Evolutionary conservation across 1,140 invertebrate species (phyloP).

Genomic region (Pseudomyrmex dendroicus): DNA sequence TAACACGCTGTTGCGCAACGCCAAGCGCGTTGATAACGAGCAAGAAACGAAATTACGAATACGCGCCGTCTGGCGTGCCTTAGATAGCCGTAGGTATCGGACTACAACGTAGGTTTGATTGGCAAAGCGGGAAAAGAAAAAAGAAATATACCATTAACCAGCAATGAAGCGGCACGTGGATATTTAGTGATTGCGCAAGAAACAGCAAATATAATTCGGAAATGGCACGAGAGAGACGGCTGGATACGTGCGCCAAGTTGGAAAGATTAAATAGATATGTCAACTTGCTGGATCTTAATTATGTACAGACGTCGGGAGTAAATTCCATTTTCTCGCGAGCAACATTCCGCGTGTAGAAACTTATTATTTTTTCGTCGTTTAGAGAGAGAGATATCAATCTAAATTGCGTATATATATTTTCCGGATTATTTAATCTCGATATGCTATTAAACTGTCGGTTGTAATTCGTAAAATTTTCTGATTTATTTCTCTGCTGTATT

Average conservation of each 20-base stretch:
- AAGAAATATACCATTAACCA: not conserved
- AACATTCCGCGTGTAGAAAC: not conserved
- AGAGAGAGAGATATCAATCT: not conserved
- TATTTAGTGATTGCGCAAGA: conserved; percentile 48
- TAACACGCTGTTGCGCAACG: conserved; percentile 45
- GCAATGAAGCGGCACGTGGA: not conserved
- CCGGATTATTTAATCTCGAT: too few relatives aligned
- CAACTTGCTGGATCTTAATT: conserved; percentile 11
- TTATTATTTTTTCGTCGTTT: not conserved
- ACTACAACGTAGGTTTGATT: not conserved
- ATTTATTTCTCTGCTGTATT: too few relatives aligned
- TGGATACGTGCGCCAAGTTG: not conserved
- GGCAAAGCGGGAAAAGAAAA: not conserved
- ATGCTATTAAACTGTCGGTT: too few relatives aligned
- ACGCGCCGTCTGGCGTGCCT: not conserved
- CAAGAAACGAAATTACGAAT: conserved; percentile 43
- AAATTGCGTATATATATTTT: too few relatives aligned
- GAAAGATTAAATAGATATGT: not conserved
- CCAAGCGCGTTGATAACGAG: conserved; percentile 16
- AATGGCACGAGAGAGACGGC: not conserved
- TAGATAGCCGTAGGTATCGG: conserved; percentile 16
- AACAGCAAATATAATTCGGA: conserved; percentile 11
- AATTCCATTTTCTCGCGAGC: conserved; percentile 4
- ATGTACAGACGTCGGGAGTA: not conserved
- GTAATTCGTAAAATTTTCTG: too few relatives aligned